phyloP scores from a whole-genome alignment of 1,140 invertebrate species.

The Diachasmimorpha longicaudata region DNA sequence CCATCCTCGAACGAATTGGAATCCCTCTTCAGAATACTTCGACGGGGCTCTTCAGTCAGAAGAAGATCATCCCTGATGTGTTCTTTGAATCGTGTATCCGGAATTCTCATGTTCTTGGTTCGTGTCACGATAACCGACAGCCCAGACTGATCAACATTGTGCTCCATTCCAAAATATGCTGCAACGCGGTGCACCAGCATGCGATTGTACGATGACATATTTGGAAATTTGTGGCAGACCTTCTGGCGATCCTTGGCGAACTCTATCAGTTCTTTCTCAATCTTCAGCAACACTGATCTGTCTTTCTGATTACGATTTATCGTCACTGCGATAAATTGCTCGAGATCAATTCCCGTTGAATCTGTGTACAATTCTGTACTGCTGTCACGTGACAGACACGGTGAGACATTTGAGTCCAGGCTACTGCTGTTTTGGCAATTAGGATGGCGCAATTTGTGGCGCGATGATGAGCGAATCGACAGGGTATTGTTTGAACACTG shows the following conservation, averaged over 20 bases:
- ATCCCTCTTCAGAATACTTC: constrained; percentile 85
- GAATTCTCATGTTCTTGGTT: constrained; percentile 78
- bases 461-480: constrained; percentile 55
- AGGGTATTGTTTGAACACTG: constrained; percentile 60
- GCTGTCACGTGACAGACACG: constrained; percentile 75
- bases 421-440: constrained; percentile 70
- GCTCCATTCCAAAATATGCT: constrained; percentile 91
- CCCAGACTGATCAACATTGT: constrained; percentile 89
- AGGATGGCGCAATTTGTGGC: constrained; percentile 67
- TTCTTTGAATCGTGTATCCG: constrained; percentile 70
- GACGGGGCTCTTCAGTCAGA: constrained; percentile 71
- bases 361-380: constrained; percentile 82
- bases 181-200: constrained; percentile 95
- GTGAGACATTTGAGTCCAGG: constrained; percentile 67
- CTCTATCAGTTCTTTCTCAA: constrained; percentile 85
- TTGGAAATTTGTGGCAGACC: constrained; percentile 81
- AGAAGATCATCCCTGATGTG: constrained; percentile 68
- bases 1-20: constrained; percentile 79
- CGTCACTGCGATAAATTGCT: constrained; percentile 87
- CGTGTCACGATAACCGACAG: constrained; percentile 84
- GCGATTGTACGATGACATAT: constrained; percentile 92
- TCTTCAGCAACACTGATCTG: constrained; percentile 79
- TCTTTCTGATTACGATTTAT: constrained; percentile 90
- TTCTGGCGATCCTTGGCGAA: constrained; percentile 85
- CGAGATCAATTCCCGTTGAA: constrained; percentile 81